These are phyloP conservation scores for Ctenoplectra terminalis DNA, from an alignment of 1,140 invertebrate species.

Conservation along the genomic window DNA sequence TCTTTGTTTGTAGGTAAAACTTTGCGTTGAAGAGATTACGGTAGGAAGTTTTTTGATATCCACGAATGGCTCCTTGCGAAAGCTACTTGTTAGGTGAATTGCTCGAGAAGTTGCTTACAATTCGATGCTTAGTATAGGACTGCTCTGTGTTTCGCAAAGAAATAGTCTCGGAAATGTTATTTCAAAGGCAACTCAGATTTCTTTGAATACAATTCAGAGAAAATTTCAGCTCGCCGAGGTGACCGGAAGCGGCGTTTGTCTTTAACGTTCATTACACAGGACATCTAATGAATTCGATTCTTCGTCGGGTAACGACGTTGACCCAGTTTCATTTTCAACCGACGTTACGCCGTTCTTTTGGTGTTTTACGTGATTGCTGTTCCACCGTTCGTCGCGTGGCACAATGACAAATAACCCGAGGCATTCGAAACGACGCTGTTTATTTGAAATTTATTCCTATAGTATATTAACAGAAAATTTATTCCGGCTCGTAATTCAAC, in stretches of 20 bases:
- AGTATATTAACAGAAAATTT: conserved; percentile 22
- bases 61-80: not conserved
- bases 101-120: not conserved
- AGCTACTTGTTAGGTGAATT: conserved; percentile 22
- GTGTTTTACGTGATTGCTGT: not conserved
- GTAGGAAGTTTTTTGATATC: not conserved
- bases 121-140: not conserved
- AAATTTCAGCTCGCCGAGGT: not conserved
- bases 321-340: conserved; percentile 8
- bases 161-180: not conserved
- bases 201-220: not conserved
- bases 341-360: not conserved
- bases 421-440: conserved; percentile 18
- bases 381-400: not conserved
- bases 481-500: conserved; percentile 14
- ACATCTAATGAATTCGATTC: conserved; percentile 3
- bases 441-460: conserved; percentile 24
- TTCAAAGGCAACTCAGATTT: conserved; percentile 2
- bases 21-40: not conserved
- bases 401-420: not conserved
- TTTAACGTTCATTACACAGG: conserved; percentile 12
- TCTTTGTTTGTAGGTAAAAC: not conserved
- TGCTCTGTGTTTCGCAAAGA: not conserved
- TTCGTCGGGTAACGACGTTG: not conserved
- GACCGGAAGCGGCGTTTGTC: not conserved